phyloP scores from a whole-genome alignment of 1,140 invertebrate genomes.

The Pseudomyrmex concolor region DNA sequence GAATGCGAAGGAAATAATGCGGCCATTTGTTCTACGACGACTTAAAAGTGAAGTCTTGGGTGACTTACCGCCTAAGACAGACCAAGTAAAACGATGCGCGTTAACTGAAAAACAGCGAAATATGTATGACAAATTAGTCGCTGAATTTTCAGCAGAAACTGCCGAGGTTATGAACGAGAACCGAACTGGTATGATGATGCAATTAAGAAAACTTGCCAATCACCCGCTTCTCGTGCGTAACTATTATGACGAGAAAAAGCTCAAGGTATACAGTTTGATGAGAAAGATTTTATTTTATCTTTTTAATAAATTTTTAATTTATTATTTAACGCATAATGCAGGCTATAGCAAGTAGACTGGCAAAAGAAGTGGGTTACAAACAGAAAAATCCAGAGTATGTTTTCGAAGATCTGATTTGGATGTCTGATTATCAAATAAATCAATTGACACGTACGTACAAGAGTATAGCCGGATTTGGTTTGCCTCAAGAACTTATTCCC shows the following conservation, averaged over 20 bases:
- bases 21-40: conserved; percentile 96
- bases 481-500: conserved; percentile 91
- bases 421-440: conserved; percentile 97
- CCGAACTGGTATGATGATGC: conserved; percentile 94
- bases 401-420: conserved; percentile 93
- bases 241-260: conserved; percentile 90
- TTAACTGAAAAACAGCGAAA: conserved; percentile 90
- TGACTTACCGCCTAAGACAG: conserved; percentile 92
- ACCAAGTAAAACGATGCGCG: conserved; percentile 87
- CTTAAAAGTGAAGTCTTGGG: conserved; percentile 94
- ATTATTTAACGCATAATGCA: conserved; percentile 63
- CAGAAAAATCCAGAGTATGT: conserved; percentile 93
- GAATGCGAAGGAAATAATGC: conserved; percentile 97
- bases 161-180: conserved; percentile 86
- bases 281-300: not conserved
- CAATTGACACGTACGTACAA: conserved; percentile 89
- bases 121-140: conserved; percentile 91
- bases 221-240: conserved; percentile 93
- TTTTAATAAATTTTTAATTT: not conserved
- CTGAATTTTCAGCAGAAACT: conserved; percentile 89
- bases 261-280: conserved; percentile 81
- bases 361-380: conserved; percentile 90
- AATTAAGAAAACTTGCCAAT: conserved; percentile 94
- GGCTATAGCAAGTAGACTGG: conserved; percentile 91
- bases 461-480: conserved; percentile 81